Evolutionary conservation across 2,888 invertebrate genomes (phyloP).

Genomic region (Lysandra bellargus): DNA sequence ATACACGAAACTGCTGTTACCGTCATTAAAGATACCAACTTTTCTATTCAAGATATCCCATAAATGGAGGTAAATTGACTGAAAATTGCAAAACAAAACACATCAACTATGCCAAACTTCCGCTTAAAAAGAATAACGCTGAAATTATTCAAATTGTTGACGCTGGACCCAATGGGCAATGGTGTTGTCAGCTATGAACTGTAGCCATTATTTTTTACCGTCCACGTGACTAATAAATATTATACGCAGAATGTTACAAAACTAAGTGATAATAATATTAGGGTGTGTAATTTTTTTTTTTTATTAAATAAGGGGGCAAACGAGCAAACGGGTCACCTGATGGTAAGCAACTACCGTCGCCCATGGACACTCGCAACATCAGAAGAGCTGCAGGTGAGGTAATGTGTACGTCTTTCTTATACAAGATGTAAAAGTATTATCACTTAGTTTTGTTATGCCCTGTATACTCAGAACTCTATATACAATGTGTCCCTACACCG

Average conservation of each 20-base stretch:
- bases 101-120: background rate
- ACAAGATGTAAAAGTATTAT: no score
- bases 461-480: no score
- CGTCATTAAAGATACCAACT: background rate
- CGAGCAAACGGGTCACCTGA: no score
- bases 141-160: slow-evolving; percentile 20
- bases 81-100: background rate
- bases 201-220: slow-evolving; percentile 21
- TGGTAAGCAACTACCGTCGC: no score
- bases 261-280: background rate
- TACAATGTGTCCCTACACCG: no score
- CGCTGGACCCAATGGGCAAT: background rate
- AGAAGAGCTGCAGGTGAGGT: no score
- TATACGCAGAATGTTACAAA: background rate
- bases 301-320: no score
- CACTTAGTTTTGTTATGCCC: no score
- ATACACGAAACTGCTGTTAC: no score
- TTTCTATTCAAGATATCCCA: background rate
- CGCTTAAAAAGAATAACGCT: background rate
- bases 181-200: slow-evolving; percentile 8
- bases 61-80: background rate
- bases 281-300: no score
- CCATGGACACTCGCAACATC: no score
- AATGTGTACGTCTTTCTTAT: no score
- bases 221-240: background rate